Base-by-base conservation (phyloP, 2,888 invertebrate species). In the Pegoplata infirma region DNA sequence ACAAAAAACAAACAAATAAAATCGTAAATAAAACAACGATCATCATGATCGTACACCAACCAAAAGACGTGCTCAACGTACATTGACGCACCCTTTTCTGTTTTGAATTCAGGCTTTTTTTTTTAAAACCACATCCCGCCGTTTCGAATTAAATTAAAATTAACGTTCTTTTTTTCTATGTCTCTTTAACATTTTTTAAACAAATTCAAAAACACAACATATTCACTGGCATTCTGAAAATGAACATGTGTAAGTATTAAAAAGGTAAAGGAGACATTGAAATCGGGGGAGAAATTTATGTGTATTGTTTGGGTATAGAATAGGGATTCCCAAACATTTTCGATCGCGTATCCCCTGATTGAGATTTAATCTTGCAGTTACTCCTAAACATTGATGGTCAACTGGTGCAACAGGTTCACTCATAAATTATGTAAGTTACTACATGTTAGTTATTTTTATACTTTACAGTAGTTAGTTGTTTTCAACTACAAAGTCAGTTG, bases 111-210 rank as follows among this genome's bases (percentile, higher is more conserved):
- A 68, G 49, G 61, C 56, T 61, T 56, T 44, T 10, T 14, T n/a
- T n/a, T n/a, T n/a, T n/a, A n/a, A 69, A 76, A 80, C 80, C 80
- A 80, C 80, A 74, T 80, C 76, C 80, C 80, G 73, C 73, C 69
- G 73, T 78, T 78, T 73, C 75, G 68, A 73, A 76, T 80, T 73
- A 59, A 73, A 80, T 59, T 59, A 66, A 73, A 59, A 64, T 66
- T 75, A 72, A 72, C 58, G 75, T 71, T 53, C 59, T 61, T 67
- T 76, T 61, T 71, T 69, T 55, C 47, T n/a, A n/a, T n/a, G n/a
- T n/a, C n/a, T n/a, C 55, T 44, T 56, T 53, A 8, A 47, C 61
- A 47, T 46, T 32, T 25, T 23, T 63, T 49, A 47, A 16, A 32
- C 23, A 56, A n/a, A n/a, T n/a, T n/a, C n/a, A n/a, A 53, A 56